Base-by-base conservation (phyloP, 2,888 invertebrate genomes). In the Netelia inedita region DNA sequence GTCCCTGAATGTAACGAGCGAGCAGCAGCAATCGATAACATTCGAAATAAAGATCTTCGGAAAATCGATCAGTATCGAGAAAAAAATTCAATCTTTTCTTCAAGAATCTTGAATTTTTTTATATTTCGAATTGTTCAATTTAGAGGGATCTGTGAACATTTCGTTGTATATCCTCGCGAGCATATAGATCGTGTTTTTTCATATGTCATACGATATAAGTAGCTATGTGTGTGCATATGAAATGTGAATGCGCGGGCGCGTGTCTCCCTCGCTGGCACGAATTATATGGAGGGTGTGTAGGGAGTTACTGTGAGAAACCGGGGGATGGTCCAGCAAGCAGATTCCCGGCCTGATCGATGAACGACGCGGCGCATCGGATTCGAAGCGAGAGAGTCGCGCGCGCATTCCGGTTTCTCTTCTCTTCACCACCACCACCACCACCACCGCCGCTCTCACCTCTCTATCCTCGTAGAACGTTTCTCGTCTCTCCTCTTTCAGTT, bases 321-420 rank as follows among this genome's bases (percentile, higher is more conserved):
- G 89, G 88, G 90, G 90, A 88, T 93, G 93, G 93, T 93, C 93
- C 93, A 93, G 92, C 90, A 85, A 89, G 90, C 92, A 92, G 93
- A 91, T 92, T 93, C 92, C 91, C 89, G 89, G 90, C 84, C 91
- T 92, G 92, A 93, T 93, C 93, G 92, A 93, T 88, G 86, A 86
- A 88, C 88, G 88, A 86, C 87, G 72, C 79, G 87, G 88, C 88
- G 88, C 87, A 86, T 83, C 79, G 84, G 82, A 78, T 87, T 78
- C 84, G 80, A 85, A 50, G 75, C 63, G 89, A 89, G 88, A 71
- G 83, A 89, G 89, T 88, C 89, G 89, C 92, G 91, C 92, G 92
- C 92, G 90, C 91, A 91, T 87, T 89, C 85, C 82, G 87, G 83
- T 75, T 88, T 88, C 89, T 89, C 86, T 83, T 85, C 82, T 85